These are phyloP conservation scores for Panopea generosa DNA, from an alignment of 2,888 invertebrate genomes.

Conservation along the genomic window DNA sequence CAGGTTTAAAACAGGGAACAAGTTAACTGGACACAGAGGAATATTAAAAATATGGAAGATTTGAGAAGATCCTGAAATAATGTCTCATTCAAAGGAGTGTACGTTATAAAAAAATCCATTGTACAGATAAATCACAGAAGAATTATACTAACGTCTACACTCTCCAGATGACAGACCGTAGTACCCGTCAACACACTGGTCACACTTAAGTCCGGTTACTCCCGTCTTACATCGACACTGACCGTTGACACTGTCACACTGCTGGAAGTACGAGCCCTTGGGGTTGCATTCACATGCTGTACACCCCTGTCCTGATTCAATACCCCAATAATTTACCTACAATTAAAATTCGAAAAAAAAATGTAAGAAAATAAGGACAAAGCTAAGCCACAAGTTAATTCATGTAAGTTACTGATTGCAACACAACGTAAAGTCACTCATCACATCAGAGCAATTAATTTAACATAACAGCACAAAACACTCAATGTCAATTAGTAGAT, in stretches of 20 bases:
- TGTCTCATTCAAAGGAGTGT: no score
- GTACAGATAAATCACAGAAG: no score
- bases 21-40: no score
- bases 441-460: no score
- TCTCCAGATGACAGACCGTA: constrained; percentile 79
- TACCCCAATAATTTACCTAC: constrained; percentile 76
- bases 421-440: no score
- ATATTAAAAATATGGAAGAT: no score
- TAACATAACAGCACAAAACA: no score
- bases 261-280: constrained; percentile 87
- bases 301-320: constrained; percentile 78
- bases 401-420: no score
- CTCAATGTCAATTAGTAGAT: no score
- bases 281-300: constrained; percentile 93
- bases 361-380: not conserved
- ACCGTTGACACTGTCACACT: constrained; percentile 86
- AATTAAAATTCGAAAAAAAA: not conserved
- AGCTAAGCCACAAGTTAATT: not conserved
- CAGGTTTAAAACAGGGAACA: no score
- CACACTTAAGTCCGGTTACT: constrained; percentile 94
- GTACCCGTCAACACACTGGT: constrained; percentile 93
- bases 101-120: no score
- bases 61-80: no score
- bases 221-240: constrained; percentile 95
- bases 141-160: constrained; percentile 73